Percentiles rank a stretch among this genome's conserved stretches.
Conservation (phyloP, 37 sponge, comb jelly and placozoan species). For the Eunapius fragilis region DNA sequence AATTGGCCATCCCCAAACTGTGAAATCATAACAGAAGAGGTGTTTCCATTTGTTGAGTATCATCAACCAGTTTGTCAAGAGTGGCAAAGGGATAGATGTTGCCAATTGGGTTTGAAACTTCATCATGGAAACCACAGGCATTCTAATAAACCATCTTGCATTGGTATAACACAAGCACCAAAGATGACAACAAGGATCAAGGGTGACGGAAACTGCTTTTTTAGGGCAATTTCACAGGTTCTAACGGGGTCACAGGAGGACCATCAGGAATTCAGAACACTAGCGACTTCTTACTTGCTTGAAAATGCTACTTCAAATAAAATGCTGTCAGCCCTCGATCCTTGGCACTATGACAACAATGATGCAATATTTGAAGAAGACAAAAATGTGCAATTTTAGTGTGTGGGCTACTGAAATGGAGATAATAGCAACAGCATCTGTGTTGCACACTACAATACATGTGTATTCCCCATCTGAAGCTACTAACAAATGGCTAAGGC, state of each 20-base stretch:
- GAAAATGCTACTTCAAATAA: background rate
- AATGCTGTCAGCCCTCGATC: background rate
- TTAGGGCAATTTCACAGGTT: background rate
- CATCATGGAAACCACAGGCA: background rate
- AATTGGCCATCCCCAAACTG: no score
- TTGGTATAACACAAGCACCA: background rate
- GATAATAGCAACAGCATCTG: background rate
- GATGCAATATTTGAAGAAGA: background rate
- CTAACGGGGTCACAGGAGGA: background rate
- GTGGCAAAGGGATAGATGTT: background rate
- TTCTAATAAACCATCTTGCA: background rate
- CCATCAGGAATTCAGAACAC: background rate
- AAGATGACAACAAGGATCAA: background rate
- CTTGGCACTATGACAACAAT: background rate
- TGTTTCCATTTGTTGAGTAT: background rate
- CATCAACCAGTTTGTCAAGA: background rate
- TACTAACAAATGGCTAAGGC: background rate
- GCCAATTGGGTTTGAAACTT: background rate
- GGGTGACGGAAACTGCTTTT: background rate
- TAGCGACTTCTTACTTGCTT: background rate
- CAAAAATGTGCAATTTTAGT: background rate
- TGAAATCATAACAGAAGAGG: background rate
- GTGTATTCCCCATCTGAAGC: background rate
- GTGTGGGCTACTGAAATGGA: background rate
- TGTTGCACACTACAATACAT: background rate